Conservation (phyloP, 2,888 invertebrate species). For the Yponomeuta plumbellus region DNA sequence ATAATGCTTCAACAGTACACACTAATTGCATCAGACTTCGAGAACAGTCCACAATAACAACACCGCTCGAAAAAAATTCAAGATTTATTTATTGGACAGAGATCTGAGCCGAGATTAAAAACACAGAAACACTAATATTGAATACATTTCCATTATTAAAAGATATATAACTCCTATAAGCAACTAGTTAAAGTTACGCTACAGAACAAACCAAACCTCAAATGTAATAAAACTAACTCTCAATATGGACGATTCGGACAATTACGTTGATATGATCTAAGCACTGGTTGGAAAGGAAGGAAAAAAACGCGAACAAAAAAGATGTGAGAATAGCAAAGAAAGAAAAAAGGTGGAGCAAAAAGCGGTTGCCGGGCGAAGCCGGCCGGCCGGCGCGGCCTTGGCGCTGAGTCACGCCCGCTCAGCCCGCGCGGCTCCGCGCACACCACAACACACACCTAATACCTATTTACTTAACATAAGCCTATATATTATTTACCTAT, state of each 20-base stretch:
- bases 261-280: neutral
- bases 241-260: neutral
- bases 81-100: slow-evolving; percentile 19
- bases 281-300: neutral
- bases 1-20: slow-evolving; percentile 19
- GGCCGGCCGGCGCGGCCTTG: slow-evolving; percentile 73
- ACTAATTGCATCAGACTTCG: slow-evolving; percentile 37
- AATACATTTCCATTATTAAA: too few species aligned
- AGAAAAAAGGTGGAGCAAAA: slow-evolving; percentile 12
- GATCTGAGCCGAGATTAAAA: neutral
- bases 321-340: slow-evolving; percentile 18
- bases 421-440: neutral
- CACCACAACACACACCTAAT: neutral
- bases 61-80: slow-evolving; percentile 21
- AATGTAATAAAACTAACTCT: too few species aligned
- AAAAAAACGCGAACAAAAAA: neutral
- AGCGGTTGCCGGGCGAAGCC: slow-evolving; percentile 54
- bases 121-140: neutral
- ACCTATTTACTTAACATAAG: neutral
- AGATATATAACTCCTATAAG: too few species aligned
- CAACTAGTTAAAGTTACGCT: too few species aligned
- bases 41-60: slow-evolving; percentile 26
- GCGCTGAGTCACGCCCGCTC: slow-evolving; percentile 7
- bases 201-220: too few species aligned
- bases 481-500: too few species aligned